Percentiles rank a stretch among this genome's conserved stretches.
phyloP scores from a whole-genome alignment of 2,113 vertebrate genomes.

The Phyllopteryx taeniolatus region DNA sequence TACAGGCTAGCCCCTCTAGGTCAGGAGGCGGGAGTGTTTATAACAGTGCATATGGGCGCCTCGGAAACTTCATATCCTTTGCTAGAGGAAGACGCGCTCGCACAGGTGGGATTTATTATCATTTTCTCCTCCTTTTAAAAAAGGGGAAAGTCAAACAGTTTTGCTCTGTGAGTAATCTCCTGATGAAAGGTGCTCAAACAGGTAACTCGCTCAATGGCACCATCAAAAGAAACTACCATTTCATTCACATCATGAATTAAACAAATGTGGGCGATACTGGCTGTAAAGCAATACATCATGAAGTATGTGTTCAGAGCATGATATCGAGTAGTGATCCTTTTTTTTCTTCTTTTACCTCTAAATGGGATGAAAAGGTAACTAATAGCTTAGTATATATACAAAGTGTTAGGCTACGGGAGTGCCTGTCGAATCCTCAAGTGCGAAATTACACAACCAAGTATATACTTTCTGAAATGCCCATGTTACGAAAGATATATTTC shows the following conservation, averaged over 20 bases:
- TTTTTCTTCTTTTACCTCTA: not conserved
- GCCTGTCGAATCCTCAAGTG: too few species aligned
- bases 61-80: slow-evolving; percentile 40
- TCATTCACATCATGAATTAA: not conserved
- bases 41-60: slow-evolving; percentile 49
- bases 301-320: too few species aligned
- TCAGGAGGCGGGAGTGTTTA: slow-evolving; percentile 62
- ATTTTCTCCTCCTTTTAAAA: slow-evolving; percentile 32
- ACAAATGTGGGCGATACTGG: not conserved
- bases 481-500: too few species aligned
- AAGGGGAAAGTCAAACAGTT: slow-evolving; percentile 44
- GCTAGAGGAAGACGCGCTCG: slow-evolving; percentile 26
- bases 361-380: not conserved
- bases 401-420: too few species aligned
- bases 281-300: not conserved
- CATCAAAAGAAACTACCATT: not conserved
- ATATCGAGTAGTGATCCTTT: not conserved
- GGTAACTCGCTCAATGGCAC: not conserved
- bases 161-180: not conserved
- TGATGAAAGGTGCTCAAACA: not conserved
- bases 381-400: too few species aligned
- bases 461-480: too few species aligned
- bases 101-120: slow-evolving; percentile 65
- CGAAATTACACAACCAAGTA: too few species aligned
- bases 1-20: slow-evolving; percentile 61